Base-by-base conservation (phyloP, 1,140 invertebrate genomes). In the Caerostris extrusa region DNA sequence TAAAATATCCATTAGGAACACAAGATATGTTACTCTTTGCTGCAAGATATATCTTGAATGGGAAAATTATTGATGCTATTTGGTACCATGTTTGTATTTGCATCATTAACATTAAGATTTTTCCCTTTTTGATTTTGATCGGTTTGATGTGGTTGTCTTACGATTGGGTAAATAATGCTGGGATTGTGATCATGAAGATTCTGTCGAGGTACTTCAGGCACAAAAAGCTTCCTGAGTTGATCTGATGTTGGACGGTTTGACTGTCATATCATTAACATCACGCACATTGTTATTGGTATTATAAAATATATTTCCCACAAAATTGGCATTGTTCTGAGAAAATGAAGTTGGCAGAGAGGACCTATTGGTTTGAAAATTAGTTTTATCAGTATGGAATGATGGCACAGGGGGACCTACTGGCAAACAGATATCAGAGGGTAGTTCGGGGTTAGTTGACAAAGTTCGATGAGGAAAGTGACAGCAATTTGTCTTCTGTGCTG, bases 191-290 rank as follows among this genome's bases (percentile, higher is more conserved):
- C 88, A 50, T 83, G 77, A 19, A 86, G 69, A 67, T 83, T 94
- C 77, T 94, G 93, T n/a, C 88, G 56, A 50, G 57, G n/a, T 82
- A 81, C 56, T 71, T 94, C 87, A 94, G 93, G 93, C 88, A 90
- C 93, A 90, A 83, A n/a, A 94, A 64, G 58, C 19, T 85, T 94
- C 93, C 88, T 94, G 93, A 90, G 93, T 83, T 90, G 93, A 8
- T 90, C 87, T 56, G 19, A 71, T 60, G 53, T 83, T 94, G 87
- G 93, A 90, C 87, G 88, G 93, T 85, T 94, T 94, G n/a, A 50
- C 12, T 64, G 64, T 93, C 86, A 93, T 93, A 19, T 93, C 83
- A 87, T 93, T 93, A 17, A 57, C 60, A 77, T 88, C 71, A 82
- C 93, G 81, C 53, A 56, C 17, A 50, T 60, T 85, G n/a, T 58